Evolutionary conservation across 2,797 vertebrate species (phyloP).

Genomic region (Taeniopygia guttata): DNA sequence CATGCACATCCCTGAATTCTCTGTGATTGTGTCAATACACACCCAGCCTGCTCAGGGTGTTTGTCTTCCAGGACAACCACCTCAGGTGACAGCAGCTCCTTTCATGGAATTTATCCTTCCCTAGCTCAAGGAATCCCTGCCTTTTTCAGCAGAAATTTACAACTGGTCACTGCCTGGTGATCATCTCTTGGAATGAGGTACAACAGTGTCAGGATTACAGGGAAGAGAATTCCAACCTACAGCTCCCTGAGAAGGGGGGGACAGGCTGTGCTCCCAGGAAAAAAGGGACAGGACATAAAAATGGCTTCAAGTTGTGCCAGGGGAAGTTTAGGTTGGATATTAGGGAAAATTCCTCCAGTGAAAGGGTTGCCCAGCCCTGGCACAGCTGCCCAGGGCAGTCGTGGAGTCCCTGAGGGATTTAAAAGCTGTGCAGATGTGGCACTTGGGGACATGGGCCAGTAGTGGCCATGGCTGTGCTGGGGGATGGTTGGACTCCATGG

Average conservation of each 20-base stretch:
- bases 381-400: background rate
- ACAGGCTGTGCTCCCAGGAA: background rate
- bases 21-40: rapidly evolving
- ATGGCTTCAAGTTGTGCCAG: background rate
- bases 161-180: background rate
- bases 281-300: background rate
- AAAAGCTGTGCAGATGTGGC: background rate
- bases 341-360: rapidly evolving
- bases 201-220: background rate
- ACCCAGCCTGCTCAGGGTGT: rapidly evolving
- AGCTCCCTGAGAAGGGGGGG: background rate
- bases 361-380: background rate
- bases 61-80: background rate
- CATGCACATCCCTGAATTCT: rapidly evolving
- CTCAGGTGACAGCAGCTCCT: background rate
- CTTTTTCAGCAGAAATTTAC: background rate
- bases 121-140: background rate
- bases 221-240: background rate
- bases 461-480: background rate
- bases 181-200: background rate
- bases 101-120: background rate
- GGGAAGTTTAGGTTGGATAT: background rate
- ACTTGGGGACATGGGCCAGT: rapidly evolving
- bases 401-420: background rate
- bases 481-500: rapidly evolving